Conservation (phyloP, 2,888 invertebrate species). For the Leptopterna dolabrata region DNA sequence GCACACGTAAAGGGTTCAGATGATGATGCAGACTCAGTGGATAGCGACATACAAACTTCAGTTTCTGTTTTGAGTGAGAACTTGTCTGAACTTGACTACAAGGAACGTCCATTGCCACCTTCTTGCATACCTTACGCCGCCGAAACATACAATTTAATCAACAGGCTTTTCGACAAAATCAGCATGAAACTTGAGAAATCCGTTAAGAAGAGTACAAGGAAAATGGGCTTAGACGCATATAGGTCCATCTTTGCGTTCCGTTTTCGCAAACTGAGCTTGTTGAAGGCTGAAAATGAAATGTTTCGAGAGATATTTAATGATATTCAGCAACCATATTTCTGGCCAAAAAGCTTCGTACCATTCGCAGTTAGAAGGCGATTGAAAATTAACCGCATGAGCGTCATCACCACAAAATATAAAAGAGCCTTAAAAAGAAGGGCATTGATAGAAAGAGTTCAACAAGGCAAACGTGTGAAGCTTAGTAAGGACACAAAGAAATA, state of each 20-base stretch:
- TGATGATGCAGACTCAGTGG: neutral
- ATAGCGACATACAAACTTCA: neutral
- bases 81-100: neutral
- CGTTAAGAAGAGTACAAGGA: neutral
- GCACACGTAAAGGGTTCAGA: neutral
- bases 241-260: neutral
- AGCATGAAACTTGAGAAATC: neutral
- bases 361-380: neutral
- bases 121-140: slow-evolving; percentile 11
- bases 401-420: neutral
- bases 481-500: neutral
- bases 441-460: neutral
- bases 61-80: neutral
- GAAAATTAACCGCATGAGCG: neutral
- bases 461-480: neutral
- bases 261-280: neutral
- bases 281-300: neutral
- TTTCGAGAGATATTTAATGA: neutral
- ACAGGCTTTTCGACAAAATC: slow-evolving; percentile 10
- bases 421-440: neutral
- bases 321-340: neutral
- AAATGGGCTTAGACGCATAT: neutral
- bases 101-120: neutral
- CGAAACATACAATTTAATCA: neutral
- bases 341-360: neutral